These are phyloP conservation scores for Eutrigla gurnardus DNA, from an alignment of 2,797 vertebrate genomes.

Conservation along the genomic window DNA sequence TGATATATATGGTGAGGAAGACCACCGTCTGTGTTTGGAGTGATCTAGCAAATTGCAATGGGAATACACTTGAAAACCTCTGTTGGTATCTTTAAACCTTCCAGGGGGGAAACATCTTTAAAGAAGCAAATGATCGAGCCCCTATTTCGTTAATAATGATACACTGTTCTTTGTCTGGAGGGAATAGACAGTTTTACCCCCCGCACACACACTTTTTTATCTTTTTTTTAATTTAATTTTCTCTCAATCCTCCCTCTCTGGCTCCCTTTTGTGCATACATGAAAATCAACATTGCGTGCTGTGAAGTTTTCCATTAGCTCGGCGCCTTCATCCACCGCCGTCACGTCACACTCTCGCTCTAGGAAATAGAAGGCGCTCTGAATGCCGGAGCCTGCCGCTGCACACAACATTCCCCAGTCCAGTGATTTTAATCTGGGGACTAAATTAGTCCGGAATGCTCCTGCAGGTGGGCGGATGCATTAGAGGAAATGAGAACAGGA, in stretches of 20 bases:
- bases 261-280: constrained; percentile 60
- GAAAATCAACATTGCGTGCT: constrained; percentile 62
- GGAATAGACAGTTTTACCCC: constrained; percentile 19
- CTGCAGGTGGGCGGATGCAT: constrained; percentile 55
- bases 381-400: constrained; percentile 33
- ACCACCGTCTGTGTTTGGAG: neutral
- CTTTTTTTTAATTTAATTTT: constrained; percentile 42
- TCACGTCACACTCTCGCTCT: constrained; percentile 53
- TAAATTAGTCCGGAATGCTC: constrained; percentile 73
- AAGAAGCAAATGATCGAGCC: constrained; percentile 33
- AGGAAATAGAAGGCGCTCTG: constrained; percentile 50
- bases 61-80: constrained; percentile 24
- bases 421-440: constrained; percentile 78
- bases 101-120: constrained; percentile 46
- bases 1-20: neutral
- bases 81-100: constrained; percentile 20
- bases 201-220: neutral
- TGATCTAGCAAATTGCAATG: neutral
- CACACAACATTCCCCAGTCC: constrained; percentile 68
- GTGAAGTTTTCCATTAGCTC: constrained; percentile 78
- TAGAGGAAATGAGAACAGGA: constrained; percentile 51
- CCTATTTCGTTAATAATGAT: constrained; percentile 25
- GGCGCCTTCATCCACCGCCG: constrained; percentile 45
- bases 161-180: constrained; percentile 38
- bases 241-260: constrained; percentile 9